These are phyloP conservation scores for Cataglyphis cursor DNA, from an alignment of 2,888 invertebrate genomes.

Conservation along the genomic window DNA sequence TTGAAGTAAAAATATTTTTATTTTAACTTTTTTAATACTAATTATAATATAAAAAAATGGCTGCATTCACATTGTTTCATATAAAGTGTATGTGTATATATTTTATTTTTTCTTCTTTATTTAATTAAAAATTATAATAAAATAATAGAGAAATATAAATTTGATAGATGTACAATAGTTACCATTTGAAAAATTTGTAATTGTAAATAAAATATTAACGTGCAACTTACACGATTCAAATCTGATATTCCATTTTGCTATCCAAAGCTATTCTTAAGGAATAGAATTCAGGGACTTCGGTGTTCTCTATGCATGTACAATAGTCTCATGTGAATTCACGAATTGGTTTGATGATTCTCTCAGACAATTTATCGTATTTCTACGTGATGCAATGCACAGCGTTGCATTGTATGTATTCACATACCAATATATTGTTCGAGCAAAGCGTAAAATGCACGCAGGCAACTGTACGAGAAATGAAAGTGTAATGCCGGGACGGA, in stretches of 20 bases:
- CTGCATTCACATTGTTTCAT: background rate
- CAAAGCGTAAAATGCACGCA: background rate
- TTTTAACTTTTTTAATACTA: no score
- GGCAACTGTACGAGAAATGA: slow-evolving; percentile 16
- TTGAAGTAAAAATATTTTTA: background rate
- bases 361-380: slow-evolving; percentile 54
- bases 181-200: background rate
- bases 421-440: slow-evolving; percentile 4
- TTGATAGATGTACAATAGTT: background rate
- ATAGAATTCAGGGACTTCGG: slow-evolving; percentile 12
- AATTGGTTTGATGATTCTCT: slow-evolving; percentile 30
- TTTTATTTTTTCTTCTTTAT: background rate
- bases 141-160: background rate
- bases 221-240: background rate
- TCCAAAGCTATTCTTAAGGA: slow-evolving; percentile 4
- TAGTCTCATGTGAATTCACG: slow-evolving; percentile 13
- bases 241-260: background rate
- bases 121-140: background rate
- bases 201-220: background rate
- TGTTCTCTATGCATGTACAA: slow-evolving; percentile 5
- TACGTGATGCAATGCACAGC: slow-evolving; percentile 44
- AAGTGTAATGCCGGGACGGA: background rate
- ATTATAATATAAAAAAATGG: background rate
- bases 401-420: background rate
- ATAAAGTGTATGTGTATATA: background rate